A percentile compares a stretch with the other conserved stretches of the same genome.
Evolutionary conservation across 2,888 invertebrate species (phyloP).

Genomic region (Lasioglossum calceatum): DNA sequence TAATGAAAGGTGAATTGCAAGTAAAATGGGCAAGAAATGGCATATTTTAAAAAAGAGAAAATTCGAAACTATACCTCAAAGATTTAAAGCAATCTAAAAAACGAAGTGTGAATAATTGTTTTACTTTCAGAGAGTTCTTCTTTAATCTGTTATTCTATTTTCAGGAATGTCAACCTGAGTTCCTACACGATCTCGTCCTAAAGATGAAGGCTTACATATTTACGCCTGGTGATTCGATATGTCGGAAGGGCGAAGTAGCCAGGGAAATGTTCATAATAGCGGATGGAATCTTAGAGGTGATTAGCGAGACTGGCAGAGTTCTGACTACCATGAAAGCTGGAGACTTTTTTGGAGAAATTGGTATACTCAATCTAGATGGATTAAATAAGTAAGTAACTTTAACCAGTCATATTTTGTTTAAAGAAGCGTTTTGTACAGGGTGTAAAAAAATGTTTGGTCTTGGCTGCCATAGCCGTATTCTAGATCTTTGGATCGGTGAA

Average conservation of each 20-base stretch:
- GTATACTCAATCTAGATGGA: conserved; percentile 97
- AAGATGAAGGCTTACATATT: conserved; percentile 99
- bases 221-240: conserved; percentile 98
- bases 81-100: neutral
- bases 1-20: too few species aligned
- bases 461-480: too few species aligned
- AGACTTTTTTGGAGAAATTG: conserved; percentile 99
- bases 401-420: neutral
- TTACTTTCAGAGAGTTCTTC: neutral
- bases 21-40: too few species aligned
- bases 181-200: conserved; percentile 97
- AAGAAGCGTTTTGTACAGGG: neutral
- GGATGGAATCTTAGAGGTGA: conserved; percentile 97
- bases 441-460: too few species aligned
- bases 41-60: too few species aligned
- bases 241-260: conserved; percentile 97
- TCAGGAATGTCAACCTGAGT: conserved; percentile 99
- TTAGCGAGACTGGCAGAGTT: conserved; percentile 96
- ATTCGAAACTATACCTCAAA: neutral
- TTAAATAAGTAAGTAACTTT: conserved; percentile 93
- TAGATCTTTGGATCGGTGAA: too few species aligned
- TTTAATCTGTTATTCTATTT: conserved; percentile 30
- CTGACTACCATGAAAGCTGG: conserved; percentile 98
- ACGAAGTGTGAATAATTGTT: neutral
- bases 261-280: conserved; percentile 99